Conservation (phyloP, 1,140 invertebrate species). For the Myzus persicae region DNA sequence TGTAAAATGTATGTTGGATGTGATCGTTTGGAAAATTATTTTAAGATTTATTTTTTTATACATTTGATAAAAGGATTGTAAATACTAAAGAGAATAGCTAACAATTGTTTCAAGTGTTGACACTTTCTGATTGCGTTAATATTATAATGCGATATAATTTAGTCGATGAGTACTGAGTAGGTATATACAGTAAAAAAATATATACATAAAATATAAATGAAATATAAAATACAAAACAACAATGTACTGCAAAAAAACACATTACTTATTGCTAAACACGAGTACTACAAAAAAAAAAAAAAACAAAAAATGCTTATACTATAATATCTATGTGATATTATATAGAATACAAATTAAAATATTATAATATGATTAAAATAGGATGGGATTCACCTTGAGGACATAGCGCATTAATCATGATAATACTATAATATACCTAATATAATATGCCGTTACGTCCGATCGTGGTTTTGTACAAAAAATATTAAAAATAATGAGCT, state of each 20-base stretch:
- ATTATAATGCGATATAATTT: neutral
- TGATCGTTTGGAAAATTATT: neutral
- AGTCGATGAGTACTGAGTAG: neutral
- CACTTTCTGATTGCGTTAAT: neutral
- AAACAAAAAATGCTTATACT: neutral
- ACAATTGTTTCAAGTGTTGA: neutral
- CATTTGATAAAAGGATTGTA: neutral
- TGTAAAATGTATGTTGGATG: neutral
- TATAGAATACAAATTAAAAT: neutral
- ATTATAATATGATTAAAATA: conserved; percentile 27
- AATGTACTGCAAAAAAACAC: neutral
- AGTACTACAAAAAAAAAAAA: neutral
- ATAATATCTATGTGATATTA: neutral
- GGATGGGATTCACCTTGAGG: conserved; percentile 32
- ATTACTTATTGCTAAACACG: neutral
- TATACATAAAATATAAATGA: neutral
- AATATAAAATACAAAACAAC: neutral
- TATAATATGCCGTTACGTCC: neutral
- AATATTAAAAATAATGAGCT: neutral
- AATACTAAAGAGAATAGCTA: neutral
- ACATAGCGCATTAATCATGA: neutral
- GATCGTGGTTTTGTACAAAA: neutral
- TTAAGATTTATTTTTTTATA: neutral
- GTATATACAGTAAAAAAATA: neutral
- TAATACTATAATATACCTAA: conserved; percentile 7